Conservation (phyloP, 2,113 vertebrate species). For the Cephalopterus ornatus region DNA sequence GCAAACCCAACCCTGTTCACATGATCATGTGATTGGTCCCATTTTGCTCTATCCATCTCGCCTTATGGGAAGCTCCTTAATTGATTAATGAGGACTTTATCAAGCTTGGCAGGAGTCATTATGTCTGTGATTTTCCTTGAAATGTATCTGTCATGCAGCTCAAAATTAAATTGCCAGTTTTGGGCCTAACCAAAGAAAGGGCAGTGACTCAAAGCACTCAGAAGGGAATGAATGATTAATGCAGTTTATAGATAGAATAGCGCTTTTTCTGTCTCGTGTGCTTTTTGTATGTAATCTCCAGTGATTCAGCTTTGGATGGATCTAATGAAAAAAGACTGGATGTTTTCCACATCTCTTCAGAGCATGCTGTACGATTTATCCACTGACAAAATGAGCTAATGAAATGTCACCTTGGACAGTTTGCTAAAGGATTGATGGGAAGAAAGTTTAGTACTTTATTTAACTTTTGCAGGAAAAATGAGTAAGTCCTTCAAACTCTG, state of each 20-base stretch:
- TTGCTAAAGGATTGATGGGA: conserved; percentile 85
- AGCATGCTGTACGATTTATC: conserved; percentile 82
- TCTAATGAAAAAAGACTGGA: conserved; percentile 88
- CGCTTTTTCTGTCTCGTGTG: conserved; percentile 69
- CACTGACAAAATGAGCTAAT: conserved; percentile 93
- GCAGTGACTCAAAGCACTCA: conserved; percentile 74
- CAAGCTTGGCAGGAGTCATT: conserved; percentile 86
- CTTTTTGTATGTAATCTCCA: conserved; percentile 80
- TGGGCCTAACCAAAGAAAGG: conserved; percentile 71
- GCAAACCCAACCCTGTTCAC: neutral
- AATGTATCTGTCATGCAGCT: conserved; percentile 83
- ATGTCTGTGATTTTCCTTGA: conserved; percentile 86
- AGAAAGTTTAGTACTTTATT: conserved; percentile 88
- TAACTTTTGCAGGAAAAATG: conserved; percentile 83
- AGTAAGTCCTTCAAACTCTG: conserved; percentile 75
- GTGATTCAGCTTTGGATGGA: conserved; percentile 77
- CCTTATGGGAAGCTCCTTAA: conserved; percentile 83
- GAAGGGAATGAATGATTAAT: conserved; percentile 86
- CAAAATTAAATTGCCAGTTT: conserved; percentile 81
- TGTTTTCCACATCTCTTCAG: conserved; percentile 78
- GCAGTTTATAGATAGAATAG: conserved; percentile 80
- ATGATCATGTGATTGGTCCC: conserved; percentile 64
- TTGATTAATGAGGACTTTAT: conserved; percentile 91
- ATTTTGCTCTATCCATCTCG: conserved; percentile 76
- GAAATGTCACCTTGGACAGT: conserved; percentile 92